Percentiles rank a stretch among this genome's conserved stretches.
These are phyloP conservation scores for Rhincodon typus DNA, from an alignment of 2,797 vertebrate species.

Conservation along the genomic window DNA sequence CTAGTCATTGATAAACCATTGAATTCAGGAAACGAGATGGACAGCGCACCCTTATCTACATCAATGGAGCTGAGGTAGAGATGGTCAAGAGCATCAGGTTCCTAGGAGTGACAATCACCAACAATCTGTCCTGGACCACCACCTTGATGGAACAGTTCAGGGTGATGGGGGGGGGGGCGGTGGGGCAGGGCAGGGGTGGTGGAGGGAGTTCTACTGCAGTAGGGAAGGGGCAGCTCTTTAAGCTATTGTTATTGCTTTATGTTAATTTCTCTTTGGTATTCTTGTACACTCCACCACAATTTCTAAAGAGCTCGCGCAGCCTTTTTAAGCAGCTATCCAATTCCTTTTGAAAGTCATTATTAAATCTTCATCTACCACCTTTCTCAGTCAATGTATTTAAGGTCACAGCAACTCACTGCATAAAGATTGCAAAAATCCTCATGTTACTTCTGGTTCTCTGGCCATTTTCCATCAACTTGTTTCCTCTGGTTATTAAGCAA, in stretches of 20 bases:
- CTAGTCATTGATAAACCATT: neutral
- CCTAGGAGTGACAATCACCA: too few relatives aligned
- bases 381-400: neutral
- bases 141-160: too few relatives aligned
- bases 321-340: neutral
- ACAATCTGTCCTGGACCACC: too few relatives aligned
- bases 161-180: neutral
- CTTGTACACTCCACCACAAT: too few relatives aligned
- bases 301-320: neutral
- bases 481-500: neutral
- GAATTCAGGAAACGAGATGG: too few relatives aligned
- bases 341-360: neutral
- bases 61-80: too few relatives aligned
- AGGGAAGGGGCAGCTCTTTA: neutral
- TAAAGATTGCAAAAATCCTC: neutral
- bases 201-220: neutral
- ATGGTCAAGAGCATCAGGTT: too few relatives aligned
- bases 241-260: neutral
- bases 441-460: neutral
- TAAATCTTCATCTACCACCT: neutral
- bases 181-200: too few relatives aligned
- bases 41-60: too few relatives aligned
- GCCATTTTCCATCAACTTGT: neutral
- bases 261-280: too few relatives aligned
- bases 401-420: neutral